Conservation (phyloP, 2,797 vertebrate species). For the Leptoclinus maculatus region DNA sequence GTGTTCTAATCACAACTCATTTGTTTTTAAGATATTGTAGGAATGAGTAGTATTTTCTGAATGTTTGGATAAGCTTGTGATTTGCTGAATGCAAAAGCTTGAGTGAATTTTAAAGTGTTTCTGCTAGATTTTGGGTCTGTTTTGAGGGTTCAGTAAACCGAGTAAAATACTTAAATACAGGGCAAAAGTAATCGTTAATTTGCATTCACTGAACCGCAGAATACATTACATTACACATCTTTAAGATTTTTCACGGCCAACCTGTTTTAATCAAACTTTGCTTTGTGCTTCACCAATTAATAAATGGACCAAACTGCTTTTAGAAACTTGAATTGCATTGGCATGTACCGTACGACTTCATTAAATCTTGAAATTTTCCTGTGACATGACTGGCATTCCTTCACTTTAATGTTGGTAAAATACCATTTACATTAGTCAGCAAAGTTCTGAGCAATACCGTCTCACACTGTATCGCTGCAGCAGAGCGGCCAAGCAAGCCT, state of each 20-base stretch:
- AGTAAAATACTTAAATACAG: neutral
- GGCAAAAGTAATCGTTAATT: neutral
- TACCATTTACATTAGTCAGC: neutral
- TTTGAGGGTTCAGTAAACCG: neutral
- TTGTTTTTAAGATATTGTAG: neutral
- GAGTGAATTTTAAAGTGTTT: neutral
- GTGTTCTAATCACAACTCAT: neutral
- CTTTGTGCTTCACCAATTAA: slow-evolving; percentile 11
- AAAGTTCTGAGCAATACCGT: neutral
- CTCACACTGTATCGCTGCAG: neutral
- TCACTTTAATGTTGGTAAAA: neutral
- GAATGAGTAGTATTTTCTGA: neutral
- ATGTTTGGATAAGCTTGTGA: neutral
- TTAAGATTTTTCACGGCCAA: slow-evolving; percentile 6
- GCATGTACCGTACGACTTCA: slow-evolving; percentile 50
- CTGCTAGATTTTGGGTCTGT: neutral
- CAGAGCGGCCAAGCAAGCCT: neutral
- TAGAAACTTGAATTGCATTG: slow-evolving; percentile 16
- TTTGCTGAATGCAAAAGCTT: neutral
- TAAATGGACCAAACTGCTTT: slow-evolving; percentile 17
- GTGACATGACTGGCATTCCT: neutral
- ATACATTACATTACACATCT: slow-evolving; percentile 11
- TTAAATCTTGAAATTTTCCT: slow-evolving; percentile 42
- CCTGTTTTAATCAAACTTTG: slow-evolving; percentile 29
- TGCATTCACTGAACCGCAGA: slow-evolving; percentile 31